Evolutionary conservation across 2,888 invertebrate species (phyloP), one percentile per base, ranked within the genome.

Genomic region (Cosmorhoe ocellata): DNA sequence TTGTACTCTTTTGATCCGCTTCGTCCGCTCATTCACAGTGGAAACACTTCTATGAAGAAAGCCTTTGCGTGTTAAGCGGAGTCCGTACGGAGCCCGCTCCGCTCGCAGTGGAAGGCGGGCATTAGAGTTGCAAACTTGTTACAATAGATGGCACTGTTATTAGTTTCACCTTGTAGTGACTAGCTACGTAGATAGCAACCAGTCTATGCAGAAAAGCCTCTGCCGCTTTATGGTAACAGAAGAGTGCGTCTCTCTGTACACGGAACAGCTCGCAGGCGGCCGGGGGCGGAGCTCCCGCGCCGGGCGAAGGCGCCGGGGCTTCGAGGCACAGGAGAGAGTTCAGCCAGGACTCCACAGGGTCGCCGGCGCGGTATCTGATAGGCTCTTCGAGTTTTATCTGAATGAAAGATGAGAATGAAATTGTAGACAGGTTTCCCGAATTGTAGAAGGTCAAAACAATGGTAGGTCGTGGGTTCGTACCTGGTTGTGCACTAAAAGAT

Each of bases 151-250:
- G 18, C 18, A 3, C 18, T 18, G 18, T 3, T 18, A n/a, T 18
- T 18, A 18, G 6, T 24, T 13, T 28, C 71, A 93, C 96, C 92
- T 99, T 99, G 79, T 99, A 99, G 90, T 99, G 99, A 4, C 99
- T 99, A 0, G 99, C 94, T 0, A 99, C 99, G 77, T 98, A 99
- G 33, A 99, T 93, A 9, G 97, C 93, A 61, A 99, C 97, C 7
- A 99, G 79, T 51, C 97, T 91, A 67, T 99, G 98, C 7, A 99
- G 90, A 81, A 99, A 99, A 1, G 94, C 92, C 82, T 97, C 97
- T 0, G 97, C 96, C 0, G 98, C 98, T 73, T 95, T 95, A 75
- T 99, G 98, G 79, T 97, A 99, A 46, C 98, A 98, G 86, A 99
- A 99, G 22, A 99, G 84, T 0, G 99, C 98, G 80, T 99, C 99